Evolutionary conservation across 2,113 vertebrate genomes (phyloP).

Genomic region (Ceratotherium simum): DNA sequence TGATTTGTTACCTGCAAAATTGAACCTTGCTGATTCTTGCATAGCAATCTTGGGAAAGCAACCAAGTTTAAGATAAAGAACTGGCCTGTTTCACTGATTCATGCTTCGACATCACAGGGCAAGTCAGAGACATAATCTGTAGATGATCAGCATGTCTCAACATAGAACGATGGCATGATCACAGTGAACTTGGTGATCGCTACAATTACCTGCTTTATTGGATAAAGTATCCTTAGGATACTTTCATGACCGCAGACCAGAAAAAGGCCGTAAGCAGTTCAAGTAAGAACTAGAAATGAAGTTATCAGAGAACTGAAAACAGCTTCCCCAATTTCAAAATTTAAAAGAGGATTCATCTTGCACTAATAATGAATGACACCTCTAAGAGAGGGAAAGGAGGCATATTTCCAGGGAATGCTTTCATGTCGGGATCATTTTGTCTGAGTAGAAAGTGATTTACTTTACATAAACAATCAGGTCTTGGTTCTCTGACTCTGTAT

Average conservation of each 20-base stretch:
- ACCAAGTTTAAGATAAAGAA: background rate
- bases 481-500: background rate
- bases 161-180: background rate
- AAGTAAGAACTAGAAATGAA: conserved; percentile 51
- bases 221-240: background rate
- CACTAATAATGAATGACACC: background rate
- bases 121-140: background rate
- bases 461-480: background rate
- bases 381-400: background rate
- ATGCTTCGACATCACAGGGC: background rate
- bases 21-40: background rate
- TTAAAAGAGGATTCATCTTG: background rate
- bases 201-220: background rate
- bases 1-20: background rate
- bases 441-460: conserved; percentile 15
- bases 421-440: background rate
- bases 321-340: background rate
- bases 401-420: background rate
- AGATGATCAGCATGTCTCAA: background rate
- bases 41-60: conserved; percentile 32
- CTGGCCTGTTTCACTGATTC: background rate
- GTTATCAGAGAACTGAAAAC: background rate
- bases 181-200: background rate
- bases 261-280: background rate
- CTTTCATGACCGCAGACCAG: background rate